A percentile compares a stretch with the other conserved stretches of the same genome.
These are phyloP conservation scores for Apostichopus californicus DNA, from an alignment of 35 echinoderm and acorn worm species.

Conservation along the genomic window DNA sequence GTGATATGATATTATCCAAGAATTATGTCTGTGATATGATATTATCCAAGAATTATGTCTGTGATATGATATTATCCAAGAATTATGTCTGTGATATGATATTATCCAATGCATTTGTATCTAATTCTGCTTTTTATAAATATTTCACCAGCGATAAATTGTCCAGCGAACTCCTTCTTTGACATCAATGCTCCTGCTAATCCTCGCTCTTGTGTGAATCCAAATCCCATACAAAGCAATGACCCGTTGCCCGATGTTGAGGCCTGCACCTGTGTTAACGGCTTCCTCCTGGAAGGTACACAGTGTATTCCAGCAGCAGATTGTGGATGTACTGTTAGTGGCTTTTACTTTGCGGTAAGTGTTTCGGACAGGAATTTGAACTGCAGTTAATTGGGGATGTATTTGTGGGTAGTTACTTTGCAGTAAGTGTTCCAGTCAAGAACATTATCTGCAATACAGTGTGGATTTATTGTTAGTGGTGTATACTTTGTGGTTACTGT, in stretches of 20 bases:
- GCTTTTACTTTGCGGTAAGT: constrained; percentile 17
- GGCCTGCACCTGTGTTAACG: not conserved
- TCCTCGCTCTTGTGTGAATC: not conserved
- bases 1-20: no score
- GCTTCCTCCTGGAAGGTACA: constrained; percentile 2
- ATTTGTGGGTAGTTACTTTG: not conserved
- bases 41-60: no score
- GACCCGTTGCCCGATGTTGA: constrained; percentile 4
- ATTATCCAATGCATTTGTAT: no score
- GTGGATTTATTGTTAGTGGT: no score
- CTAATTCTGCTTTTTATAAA: no score
- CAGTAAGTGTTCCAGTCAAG: not conserved
- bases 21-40: no score
- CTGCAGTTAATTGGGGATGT: constrained; percentile 6
- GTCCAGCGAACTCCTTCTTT: constrained; percentile 27
- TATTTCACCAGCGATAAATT: constrained; percentile 1
- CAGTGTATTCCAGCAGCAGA: not conserved
- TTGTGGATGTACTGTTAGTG: constrained; percentile 15
- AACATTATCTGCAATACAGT: no score
- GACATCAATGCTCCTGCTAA: not conserved
- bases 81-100: no score
- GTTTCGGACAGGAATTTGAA: no score
- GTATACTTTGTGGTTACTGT: no score
- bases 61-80: no score
- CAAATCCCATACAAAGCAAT: not conserved